phyloP scores from a whole-genome alignment of 1,140 invertebrate species.

The Eriocheir sinensis region DNA sequence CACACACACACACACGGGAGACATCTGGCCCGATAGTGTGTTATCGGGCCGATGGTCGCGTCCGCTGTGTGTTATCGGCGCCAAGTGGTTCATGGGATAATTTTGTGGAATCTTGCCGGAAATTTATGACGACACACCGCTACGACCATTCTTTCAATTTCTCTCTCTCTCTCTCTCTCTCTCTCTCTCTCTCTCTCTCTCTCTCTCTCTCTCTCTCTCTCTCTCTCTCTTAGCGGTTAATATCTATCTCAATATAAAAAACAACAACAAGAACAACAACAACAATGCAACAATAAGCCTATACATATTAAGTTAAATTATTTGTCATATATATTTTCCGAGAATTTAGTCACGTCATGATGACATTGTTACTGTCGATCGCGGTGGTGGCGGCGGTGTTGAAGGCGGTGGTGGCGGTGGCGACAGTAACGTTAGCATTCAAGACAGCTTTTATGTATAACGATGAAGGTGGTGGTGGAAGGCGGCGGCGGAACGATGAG shows the following conservation, averaged over 20 bases:
- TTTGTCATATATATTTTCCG: too few species aligned
- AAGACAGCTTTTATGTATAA: background rate
- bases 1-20: conserved; percentile 41
- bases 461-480: background rate
- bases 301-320: too few species aligned
- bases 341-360: too few species aligned
- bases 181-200: conserved; percentile 27
- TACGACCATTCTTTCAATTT: conserved; percentile 13
- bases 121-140: conserved; percentile 36
- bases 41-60: conserved; percentile 70
- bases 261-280: too few species aligned
- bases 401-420: background rate
- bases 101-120: conserved; percentile 66
- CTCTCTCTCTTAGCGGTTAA: background rate
- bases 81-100: conserved; percentile 76
- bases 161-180: conserved; percentile 33
- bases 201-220: conserved; percentile 19
- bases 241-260: too few species aligned
- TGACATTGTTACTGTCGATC: too few species aligned
- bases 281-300: too few species aligned
- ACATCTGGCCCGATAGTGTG: conserved; percentile 62
- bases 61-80: conserved; percentile 58
- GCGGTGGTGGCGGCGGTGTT: background rate
- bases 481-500: background rate
- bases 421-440: too few species aligned